Base-by-base conservation (phyloP, 2,113 vertebrate genomes). In the Siniperca knerii region DNA sequence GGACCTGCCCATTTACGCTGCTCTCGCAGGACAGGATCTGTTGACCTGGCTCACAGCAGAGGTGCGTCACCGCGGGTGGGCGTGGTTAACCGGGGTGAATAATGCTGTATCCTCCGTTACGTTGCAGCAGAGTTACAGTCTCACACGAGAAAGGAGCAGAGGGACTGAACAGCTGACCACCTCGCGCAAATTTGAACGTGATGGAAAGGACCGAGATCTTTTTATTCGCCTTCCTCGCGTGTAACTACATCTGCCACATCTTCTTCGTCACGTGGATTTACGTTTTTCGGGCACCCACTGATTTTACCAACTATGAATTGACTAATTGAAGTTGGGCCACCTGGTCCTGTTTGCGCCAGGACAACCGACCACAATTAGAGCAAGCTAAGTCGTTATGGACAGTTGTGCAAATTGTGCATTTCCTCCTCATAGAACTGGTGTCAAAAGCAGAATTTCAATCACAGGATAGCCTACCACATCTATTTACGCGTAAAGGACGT, bases 1-100 rank as follows among this genome's bases (percentile, higher is more conserved):
- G n/a, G 57, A 77, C 3, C 52, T 55, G 33, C 15, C 0, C 18
- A 60, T 46, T 57, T 75, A 16, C 11, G 12, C 35, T 44, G 33
- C 8, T 48, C 74, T 64, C 50, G 3, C 8, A 11, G 65, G n/a
- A 25, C 46, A 42, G 35, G 25, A 4, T 50, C 8, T 72, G 55
- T 62, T 70, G 74, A 90, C 79, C 71, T 58, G 85, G 77, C 80
- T 87, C 84, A 66, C 52, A 35, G 77, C 68, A 35, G 80, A 73
- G 64, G 25, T 73, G 72, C 93, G 93, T 95, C 92, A 95, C 75
- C n/a, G 76, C 20, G 68, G 16, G 87, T 89, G 81, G 94, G 94
- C 89, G 94, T 90, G 91, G 87, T 55, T 20, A 82, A 15, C 18
- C 62, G 65, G 37, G 48, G 52, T 75, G 44, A 75, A 86, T 84